Evolutionary conservation across 2,113 vertebrate species (phyloP).

Genomic region (Eublepharis macularius): DNA sequence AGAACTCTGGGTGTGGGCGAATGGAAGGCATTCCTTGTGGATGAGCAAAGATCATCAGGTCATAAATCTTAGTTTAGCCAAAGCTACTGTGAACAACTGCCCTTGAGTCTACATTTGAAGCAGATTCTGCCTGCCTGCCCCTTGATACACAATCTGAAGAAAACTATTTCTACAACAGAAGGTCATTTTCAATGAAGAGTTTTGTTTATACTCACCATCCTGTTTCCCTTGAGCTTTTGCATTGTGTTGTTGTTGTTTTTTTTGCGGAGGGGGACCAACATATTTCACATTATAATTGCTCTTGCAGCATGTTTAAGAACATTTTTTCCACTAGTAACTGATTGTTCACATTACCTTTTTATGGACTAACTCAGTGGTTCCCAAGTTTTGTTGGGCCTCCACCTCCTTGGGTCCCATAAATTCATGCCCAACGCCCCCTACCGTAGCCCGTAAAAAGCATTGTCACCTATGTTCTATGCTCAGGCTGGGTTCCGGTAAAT

Average conservation of each 20-base stretch:
- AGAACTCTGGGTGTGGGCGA: background rate
- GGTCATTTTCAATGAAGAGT: conserved; percentile 10
- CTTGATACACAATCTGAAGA: conserved; percentile 3
- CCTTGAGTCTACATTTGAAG: conserved; percentile 36
- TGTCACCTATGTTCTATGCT: too few species aligned
- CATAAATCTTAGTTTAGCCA: conserved; percentile 14
- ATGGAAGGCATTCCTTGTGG: background rate
- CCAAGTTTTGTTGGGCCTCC: too few species aligned
- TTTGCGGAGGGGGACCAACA: background rate
- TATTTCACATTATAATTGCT: background rate
- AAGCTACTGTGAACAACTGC: conserved; percentile 27
- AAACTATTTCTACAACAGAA: background rate
- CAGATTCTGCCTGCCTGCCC: conserved; percentile 10
- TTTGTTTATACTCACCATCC: background rate
- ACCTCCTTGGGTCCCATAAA: too few species aligned
- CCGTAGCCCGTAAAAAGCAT: too few species aligned
- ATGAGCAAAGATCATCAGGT: background rate
- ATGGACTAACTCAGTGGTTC: background rate
- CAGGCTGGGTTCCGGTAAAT: too few species aligned
- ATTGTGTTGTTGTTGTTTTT: background rate
- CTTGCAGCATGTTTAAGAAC: background rate
- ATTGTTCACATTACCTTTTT: background rate
- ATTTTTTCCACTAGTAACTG: background rate
- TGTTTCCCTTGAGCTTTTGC: background rate
- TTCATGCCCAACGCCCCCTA: too few species aligned